These are phyloP conservation scores for Zootoca vivipara DNA, from an alignment of 2,113 vertebrate genomes.

Conservation along the genomic window DNA sequence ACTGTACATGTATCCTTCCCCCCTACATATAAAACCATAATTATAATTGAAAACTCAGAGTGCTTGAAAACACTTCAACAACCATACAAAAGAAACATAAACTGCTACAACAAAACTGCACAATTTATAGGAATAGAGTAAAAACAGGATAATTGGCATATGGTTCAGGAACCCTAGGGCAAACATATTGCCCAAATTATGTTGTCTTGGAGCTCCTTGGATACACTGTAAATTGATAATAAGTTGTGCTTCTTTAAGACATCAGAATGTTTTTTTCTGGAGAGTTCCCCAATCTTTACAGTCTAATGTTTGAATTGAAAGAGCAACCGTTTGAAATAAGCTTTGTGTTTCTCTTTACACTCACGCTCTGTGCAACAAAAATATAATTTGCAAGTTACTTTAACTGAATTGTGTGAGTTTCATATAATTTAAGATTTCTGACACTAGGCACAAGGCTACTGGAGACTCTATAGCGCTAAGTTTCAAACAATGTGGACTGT, in stretches of 20 bases:
- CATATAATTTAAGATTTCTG: slow-evolving; percentile 18
- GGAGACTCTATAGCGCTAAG: neutral
- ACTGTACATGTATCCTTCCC: too few species aligned
- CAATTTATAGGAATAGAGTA: too few species aligned
- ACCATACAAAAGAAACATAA: too few species aligned
- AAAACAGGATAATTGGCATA: too few species aligned
- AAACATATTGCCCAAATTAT: neutral
- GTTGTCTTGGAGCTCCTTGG: neutral
- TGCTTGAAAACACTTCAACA: too few species aligned
- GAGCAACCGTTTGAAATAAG: neutral
- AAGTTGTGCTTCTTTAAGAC: neutral
- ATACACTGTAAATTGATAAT: neutral
- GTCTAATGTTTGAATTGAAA: neutral
- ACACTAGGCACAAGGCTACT: slow-evolving; percentile 20
- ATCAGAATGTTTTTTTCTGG: neutral
- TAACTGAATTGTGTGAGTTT: slow-evolving; percentile 9
- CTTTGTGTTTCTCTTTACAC: slow-evolving; percentile 35
- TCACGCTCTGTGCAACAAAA: slow-evolving; percentile 44
- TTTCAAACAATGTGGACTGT: slow-evolving; percentile 32
- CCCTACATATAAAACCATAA: too few species aligned
- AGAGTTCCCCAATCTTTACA: neutral
- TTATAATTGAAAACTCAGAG: too few species aligned
- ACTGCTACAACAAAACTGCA: too few species aligned
- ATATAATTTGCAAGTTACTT: slow-evolving; percentile 3
- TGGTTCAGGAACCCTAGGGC: neutral